These are phyloP conservation scores for Melinopterus prodromus DNA, from an alignment of 2,888 invertebrate genomes.

Conservation along the genomic window DNA sequence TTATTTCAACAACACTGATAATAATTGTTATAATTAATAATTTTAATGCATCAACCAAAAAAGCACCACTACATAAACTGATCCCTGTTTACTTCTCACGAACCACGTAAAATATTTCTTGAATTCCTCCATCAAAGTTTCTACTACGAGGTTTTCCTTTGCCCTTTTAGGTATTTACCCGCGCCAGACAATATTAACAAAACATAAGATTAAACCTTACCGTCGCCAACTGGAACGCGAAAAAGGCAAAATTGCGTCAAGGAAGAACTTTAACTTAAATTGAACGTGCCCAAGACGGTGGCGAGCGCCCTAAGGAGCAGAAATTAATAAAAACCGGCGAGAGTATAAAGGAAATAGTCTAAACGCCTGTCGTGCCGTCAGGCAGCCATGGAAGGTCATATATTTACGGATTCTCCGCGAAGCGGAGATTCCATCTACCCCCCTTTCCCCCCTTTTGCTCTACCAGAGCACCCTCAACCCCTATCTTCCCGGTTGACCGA, in stretches of 20 bases:
- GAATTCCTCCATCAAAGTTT: no score
- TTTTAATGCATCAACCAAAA: no score
- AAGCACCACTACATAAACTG: no score
- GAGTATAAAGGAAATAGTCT: slow-evolving; percentile 51
- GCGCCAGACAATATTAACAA: background rate
- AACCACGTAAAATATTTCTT: no score
- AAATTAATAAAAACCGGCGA: slow-evolving; percentile 32
- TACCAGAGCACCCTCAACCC: slow-evolving; percentile 9
- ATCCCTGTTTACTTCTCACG: no score
- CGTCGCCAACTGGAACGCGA: background rate
- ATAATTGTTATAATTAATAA: no score
- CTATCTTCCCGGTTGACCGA: slow-evolving; percentile 1
- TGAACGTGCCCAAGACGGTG: background rate
- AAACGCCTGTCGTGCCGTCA: slow-evolving; percentile 47
- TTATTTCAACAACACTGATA: no score
- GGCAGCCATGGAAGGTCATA: slow-evolving; percentile 48
- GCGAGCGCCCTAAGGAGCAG: slow-evolving; percentile 12
- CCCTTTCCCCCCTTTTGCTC: background rate
- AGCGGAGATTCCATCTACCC: slow-evolving; percentile 50
- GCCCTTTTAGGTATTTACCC: background rate
- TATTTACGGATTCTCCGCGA: slow-evolving; percentile 54
- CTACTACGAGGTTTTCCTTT: no score
- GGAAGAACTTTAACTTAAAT: background rate
- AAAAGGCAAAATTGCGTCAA: background rate
- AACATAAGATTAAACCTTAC: background rate